Evolutionary conservation across 2,113 vertebrate species (phyloP).

Genomic region (Oplegnathus fasciatus): DNA sequence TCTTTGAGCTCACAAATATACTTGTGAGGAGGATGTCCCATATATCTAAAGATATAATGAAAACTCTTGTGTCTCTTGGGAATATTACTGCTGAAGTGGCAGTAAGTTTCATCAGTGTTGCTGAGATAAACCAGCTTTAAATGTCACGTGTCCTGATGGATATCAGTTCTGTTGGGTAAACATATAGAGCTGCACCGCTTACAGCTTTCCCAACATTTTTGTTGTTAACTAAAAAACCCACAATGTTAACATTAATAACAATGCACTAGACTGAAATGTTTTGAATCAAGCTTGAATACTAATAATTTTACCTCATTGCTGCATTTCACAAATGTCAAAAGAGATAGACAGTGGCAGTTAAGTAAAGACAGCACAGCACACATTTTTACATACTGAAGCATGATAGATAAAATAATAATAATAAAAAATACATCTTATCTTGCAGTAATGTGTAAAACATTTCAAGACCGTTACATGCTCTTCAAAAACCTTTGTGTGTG

Average conservation of each 20-base stretch:
- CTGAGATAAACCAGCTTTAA: background rate
- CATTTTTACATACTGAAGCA: too few species aligned
- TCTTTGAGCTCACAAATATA: background rate
- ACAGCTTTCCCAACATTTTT: background rate
- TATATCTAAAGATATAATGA: background rate
- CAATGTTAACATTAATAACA: background rate
- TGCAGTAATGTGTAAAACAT: background rate
- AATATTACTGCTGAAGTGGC: background rate
- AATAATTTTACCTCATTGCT: background rate
- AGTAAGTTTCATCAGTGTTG: background rate
- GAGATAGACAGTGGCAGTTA: background rate
- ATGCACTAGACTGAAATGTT: background rate
- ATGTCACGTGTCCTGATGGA: background rate
- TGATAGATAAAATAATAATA: too few species aligned
- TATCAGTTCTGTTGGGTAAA: background rate
- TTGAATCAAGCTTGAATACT: background rate
- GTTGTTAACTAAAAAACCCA: background rate
- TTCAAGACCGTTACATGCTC: background rate
- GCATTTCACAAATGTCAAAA: background rate
- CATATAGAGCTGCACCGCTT: background rate
- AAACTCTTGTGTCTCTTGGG: background rate
- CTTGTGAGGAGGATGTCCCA: background rate
- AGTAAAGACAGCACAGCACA: background rate
- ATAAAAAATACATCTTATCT: too few species aligned
- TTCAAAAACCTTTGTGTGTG: background rate